Percentiles rank a stretch among this genome's conserved stretches.
These are phyloP conservation scores for Epinephelus lanceolatus DNA, from an alignment of 2,113 vertebrate genomes.

Conservation along the genomic window DNA sequence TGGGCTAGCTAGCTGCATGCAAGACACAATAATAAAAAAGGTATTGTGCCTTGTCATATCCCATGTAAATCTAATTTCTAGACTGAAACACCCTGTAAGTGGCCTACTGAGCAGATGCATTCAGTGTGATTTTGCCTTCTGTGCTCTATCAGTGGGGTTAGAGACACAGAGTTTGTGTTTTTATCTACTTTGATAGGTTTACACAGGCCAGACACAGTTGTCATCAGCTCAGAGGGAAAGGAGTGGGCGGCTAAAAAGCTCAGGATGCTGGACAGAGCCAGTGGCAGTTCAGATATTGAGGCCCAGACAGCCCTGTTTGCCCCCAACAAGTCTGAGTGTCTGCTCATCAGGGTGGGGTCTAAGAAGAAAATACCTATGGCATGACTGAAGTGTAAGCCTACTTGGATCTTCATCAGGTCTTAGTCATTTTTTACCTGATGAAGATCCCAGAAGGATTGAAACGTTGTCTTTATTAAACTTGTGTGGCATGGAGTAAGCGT, in stretches of 20 bases:
- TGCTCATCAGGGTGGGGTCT: conserved; percentile 64
- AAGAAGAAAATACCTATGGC: conserved; percentile 38
- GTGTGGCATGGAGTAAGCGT: no score
- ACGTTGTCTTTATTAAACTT: no score
- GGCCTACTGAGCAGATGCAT: conserved; percentile 3
- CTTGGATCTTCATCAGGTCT: no score
- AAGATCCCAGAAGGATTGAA: no score
- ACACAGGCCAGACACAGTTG: conserved; percentile 61
- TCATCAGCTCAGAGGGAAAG: conserved; percentile 68
- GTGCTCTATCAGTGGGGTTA: conserved; percentile 26
- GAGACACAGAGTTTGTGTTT: conserved; percentile 39
- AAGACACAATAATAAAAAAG: conserved; percentile 10
- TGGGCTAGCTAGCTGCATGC: neutral
- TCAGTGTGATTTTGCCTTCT: conserved; percentile 34
- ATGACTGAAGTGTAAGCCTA: neutral
- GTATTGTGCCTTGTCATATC: conserved; percentile 2
- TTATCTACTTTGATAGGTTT: conserved; percentile 53
- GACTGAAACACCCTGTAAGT: conserved; percentile 6
- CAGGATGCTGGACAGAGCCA: conserved; percentile 50
- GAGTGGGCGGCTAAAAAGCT: conserved; percentile 62
- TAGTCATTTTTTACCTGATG: no score
- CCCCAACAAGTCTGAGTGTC: conserved; percentile 43
- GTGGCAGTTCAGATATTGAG: conserved; percentile 48
- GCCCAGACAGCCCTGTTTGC: conserved; percentile 54
- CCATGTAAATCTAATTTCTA: neutral